Evolutionary conservation across 2,797 vertebrate genomes (phyloP), one percentile per base, ranked within the genome.

Genomic region (Chromis chromis): DNA sequence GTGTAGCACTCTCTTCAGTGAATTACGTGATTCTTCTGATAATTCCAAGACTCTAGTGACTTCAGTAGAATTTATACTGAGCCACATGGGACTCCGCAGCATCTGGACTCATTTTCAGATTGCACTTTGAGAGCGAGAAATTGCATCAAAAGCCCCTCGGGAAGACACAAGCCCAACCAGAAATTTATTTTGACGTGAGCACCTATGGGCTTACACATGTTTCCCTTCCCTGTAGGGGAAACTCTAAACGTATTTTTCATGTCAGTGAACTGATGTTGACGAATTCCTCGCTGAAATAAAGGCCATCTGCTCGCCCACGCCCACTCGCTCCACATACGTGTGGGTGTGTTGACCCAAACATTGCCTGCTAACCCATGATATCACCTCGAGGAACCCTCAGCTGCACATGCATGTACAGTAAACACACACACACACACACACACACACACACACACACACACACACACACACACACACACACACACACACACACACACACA

Each of bases 261-360:
- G 74, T 82, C 75, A 24, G 21, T 5, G 70, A 65, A 21, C 39
- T 24, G 21, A 63, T 62, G 54, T 73, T 21, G 67, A 83, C 2
- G 0, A 46, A 74, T 58, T 85, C 72, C 62, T 82, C 12, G 1
- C 19, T 69, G 0, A 59, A 77, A 76, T 69, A 31, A 76, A 33
- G 53, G 9, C 80, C 85, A 92, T 89, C 92, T 93, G 92, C 78
- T 84, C 67, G 60, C 57, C 65, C 82, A 81, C 80, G 14, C 81
- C 82, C 74, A 17, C 66, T 22, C 44, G 4, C 22, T 55, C 19
- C 66, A 17, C 50, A 11, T 57, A 60, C 50, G 40, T 3, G 24
- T 57, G 70, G 65, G 70, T 12, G 46, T 22, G 61, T 71, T 60
- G 83, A 89, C 81, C 86, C 76, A 65, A 76, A 79, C 80, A 31